Conservation (phyloP, 2,113 vertebrate genomes). For the Psettodes erumei region DNA sequence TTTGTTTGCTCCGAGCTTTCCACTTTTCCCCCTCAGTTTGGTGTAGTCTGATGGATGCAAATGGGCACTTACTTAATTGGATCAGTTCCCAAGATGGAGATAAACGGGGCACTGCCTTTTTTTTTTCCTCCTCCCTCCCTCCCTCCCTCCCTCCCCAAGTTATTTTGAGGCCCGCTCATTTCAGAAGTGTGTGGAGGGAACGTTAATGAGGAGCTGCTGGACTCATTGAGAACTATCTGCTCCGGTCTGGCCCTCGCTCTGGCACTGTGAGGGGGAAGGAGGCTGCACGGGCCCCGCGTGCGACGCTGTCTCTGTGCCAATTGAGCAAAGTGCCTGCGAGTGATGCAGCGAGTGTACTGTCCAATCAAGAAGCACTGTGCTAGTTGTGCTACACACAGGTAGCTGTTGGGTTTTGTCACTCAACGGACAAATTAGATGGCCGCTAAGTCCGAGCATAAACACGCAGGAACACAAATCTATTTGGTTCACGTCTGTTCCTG, state of each 20-base stretch:
- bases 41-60: slow-evolving; percentile 91
- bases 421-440: slow-evolving; percentile 35
- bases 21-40: slow-evolving; percentile 77
- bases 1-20: slow-evolving; percentile 65
- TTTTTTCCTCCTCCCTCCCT: slow-evolving; percentile 40
- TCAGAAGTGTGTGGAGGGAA: slow-evolving; percentile 79
- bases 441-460: slow-evolving; percentile 39
- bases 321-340: slow-evolving; percentile 59
- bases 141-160: slow-evolving; percentile 80
- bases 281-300: slow-evolving; percentile 41
- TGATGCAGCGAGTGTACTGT: slow-evolving; percentile 54
- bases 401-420: slow-evolving; percentile 40
- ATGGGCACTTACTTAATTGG: slow-evolving; percentile 97
- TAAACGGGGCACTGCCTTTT: slow-evolving; percentile 87
- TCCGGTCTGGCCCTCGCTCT: slow-evolving; percentile 52
- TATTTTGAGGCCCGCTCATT: slow-evolving; percentile 89
- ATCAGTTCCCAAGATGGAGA: slow-evolving; percentile 96
- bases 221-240: slow-evolving; percentile 64
- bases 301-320: slow-evolving; percentile 49
- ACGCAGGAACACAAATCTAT: slow-evolving; percentile 30
- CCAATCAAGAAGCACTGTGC: slow-evolving; percentile 36
- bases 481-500: slow-evolving; percentile 42
- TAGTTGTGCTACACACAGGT: slow-evolving; percentile 38
- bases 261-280: slow-evolving; percentile 49
- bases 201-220: slow-evolving; percentile 75